Percentiles rank a stretch among this genome's conserved stretches.
phyloP scores from a whole-genome alignment of 2,888 invertebrate genomes.

The Dynastes grantii region DNA sequence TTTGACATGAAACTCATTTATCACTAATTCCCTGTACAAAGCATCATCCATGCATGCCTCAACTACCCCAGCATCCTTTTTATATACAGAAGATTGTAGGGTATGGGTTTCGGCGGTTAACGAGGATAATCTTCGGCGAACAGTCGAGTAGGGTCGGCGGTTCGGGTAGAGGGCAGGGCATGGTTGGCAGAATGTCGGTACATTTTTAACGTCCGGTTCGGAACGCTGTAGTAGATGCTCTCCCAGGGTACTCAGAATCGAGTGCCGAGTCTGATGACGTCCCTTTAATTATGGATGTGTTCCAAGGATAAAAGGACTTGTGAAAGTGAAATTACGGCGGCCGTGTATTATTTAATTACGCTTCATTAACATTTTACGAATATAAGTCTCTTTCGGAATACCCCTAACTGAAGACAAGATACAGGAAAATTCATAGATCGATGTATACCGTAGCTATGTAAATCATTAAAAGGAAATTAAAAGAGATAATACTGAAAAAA shows the following conservation, averaged over 20 bases:
- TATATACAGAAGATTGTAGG: background rate
- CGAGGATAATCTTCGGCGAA: background rate
- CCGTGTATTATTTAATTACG: conserved; percentile 5
- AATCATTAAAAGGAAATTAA: no score
- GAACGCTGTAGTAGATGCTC: background rate
- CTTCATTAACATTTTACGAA: background rate
- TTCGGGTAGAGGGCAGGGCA: background rate
- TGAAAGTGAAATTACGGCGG: background rate
- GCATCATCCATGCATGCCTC: background rate
- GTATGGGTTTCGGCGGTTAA: background rate
- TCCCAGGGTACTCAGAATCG: background rate
- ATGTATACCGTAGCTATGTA: no score
- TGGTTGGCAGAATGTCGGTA: background rate
- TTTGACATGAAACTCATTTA: no score
- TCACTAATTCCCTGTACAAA: no score
- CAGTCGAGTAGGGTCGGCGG: conserved; percentile 15
- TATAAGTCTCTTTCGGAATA: background rate
- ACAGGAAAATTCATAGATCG: no score
- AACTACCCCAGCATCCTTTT: background rate
- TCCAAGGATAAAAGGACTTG: conserved; percentile 7
- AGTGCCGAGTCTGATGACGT: conserved; percentile 20
- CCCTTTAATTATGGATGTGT: conserved; percentile 35
- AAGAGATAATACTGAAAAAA: no score
- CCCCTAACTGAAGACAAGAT: no score
- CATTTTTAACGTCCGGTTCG: conserved; percentile 10